These are phyloP conservation scores for Sphinx pinastri DNA, from an alignment of 2,888 invertebrate species.

Conservation along the genomic window DNA sequence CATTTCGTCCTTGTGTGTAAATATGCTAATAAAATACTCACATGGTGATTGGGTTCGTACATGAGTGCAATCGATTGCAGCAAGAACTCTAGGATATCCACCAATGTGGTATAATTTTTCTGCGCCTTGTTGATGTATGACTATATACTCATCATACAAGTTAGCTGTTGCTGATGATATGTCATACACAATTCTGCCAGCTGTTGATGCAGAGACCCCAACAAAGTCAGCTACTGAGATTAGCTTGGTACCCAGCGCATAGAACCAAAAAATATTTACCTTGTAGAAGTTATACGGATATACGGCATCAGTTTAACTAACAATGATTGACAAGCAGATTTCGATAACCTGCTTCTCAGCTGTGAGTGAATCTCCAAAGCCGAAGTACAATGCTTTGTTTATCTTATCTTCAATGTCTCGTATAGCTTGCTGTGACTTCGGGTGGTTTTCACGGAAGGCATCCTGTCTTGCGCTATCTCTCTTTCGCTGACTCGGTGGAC, in stretches of 20 bases:
- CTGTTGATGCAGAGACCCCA: no score
- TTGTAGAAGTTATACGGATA: background rate
- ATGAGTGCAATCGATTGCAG: slow-evolving; percentile 28
- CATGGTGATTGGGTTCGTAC: slow-evolving; percentile 39
- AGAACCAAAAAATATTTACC: slow-evolving; percentile 33
- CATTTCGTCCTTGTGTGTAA: background rate
- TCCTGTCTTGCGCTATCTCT: no score
- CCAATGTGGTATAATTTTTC: slow-evolving; percentile 16
- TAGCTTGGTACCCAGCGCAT: slow-evolving; percentile 43
- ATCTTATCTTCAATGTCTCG: no score
- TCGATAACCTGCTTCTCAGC: background rate
- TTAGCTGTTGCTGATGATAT: slow-evolving; percentile 16
- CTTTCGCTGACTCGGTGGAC: no score
- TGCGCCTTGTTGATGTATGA: no score
- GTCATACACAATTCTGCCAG: no score
- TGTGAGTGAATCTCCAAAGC: no score
- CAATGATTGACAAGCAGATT: background rate
- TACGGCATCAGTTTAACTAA: background rate
- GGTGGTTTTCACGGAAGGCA: no score
- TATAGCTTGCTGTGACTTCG: no score
- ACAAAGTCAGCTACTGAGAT: slow-evolving; percentile 40
- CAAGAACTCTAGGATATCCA: slow-evolving; percentile 23
- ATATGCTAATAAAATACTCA: slow-evolving; percentile 30
- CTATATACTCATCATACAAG: background rate
- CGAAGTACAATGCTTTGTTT: no score